Evolutionary conservation across 2,888 invertebrate genomes (phyloP), one percentile per base, ranked within the genome.

Genomic region (Gerris lacustris): DNA sequence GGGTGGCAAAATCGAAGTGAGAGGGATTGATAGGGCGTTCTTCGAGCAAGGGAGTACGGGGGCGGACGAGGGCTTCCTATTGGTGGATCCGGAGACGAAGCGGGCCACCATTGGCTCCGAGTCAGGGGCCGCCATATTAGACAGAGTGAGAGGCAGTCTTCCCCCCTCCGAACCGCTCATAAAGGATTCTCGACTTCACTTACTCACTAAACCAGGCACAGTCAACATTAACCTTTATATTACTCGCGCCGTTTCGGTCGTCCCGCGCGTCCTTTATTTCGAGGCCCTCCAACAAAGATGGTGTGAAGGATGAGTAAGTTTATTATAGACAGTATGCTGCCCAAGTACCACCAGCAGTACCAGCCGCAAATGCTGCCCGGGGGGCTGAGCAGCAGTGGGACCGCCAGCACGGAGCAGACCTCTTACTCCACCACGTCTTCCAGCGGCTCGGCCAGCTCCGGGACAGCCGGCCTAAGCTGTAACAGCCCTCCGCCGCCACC

Each of bases 301-400:
- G 74, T 73, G 73, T 73, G 72, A 73, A 73, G 73, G 87, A 94
- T 94, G 94, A 92, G 89, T 88, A 94, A 94, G 89, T 94, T 94
- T 87, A 92, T 92, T 87, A 91, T 94, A 86, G 94, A 94, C 91
- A 93, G 92, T 87, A 94, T 94, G 92, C 91, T 94, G 85, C 94
- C 94, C 80, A 94, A 94, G 87, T 94, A 94, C 86, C 92, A 87
- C 85, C 78, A 79, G 81, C 86, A 85, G 82, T 84, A 84, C 82
- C 85, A 88, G 82, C 87, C 87, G 82, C 87, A 87, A 81, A 84
- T 85, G 80, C 83, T 82, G 77, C 82, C 80, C 76, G 83, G 84
- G 78, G 83, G 76, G 70, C 76, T 82, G 79, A 78, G 79, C 70
- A 79, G 79, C 71, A 81, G 84, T 78, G 81, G 86, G 84, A 84